These are phyloP conservation scores for Kryptolebias ocellatus DNA, from an alignment of 2,797 vertebrate species.

Conservation along the genomic window DNA sequence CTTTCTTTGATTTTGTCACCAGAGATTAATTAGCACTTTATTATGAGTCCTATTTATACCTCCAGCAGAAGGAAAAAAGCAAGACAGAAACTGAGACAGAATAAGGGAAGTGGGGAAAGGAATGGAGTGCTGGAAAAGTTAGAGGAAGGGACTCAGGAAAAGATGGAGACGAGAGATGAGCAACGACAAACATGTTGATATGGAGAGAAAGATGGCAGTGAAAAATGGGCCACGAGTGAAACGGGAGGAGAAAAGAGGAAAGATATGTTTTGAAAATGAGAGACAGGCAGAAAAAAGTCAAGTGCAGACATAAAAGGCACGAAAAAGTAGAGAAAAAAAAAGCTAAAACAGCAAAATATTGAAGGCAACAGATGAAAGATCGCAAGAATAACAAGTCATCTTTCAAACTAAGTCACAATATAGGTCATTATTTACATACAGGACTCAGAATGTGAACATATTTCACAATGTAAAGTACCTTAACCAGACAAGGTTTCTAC, in stretches of 20 bases:
- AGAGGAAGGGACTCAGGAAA: slow-evolving; percentile 23
- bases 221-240: slow-evolving; percentile 25
- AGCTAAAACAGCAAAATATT: neutral
- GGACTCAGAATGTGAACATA: neutral
- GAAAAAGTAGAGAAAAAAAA: neutral
- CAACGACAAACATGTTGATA: slow-evolving; percentile 21
- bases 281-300: slow-evolving; percentile 1
- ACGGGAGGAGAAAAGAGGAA: neutral
- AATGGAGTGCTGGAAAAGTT: neutral
- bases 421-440: slow-evolving; percentile 5
- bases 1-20: slow-evolving; percentile 79
- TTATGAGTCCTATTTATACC: slow-evolving; percentile 76
- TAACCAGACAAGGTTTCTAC: too few species aligned
- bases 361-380: slow-evolving; percentile 5
- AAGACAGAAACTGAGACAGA: slow-evolving; percentile 1
- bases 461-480: too few species aligned
- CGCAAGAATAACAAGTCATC: slow-evolving; percentile 3
- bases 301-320: neutral
- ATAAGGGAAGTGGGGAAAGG: neutral
- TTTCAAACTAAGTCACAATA: slow-evolving; percentile 7
- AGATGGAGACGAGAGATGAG: slow-evolving; percentile 7
- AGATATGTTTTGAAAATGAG: neutral
- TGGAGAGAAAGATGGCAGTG: slow-evolving; percentile 19
- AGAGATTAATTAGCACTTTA: slow-evolving; percentile 83
- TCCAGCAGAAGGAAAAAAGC: slow-evolving; percentile 37